phyloP scores from a whole-genome alignment of 2,888 invertebrate species.

The Caenorhabditis sp. region DNA sequence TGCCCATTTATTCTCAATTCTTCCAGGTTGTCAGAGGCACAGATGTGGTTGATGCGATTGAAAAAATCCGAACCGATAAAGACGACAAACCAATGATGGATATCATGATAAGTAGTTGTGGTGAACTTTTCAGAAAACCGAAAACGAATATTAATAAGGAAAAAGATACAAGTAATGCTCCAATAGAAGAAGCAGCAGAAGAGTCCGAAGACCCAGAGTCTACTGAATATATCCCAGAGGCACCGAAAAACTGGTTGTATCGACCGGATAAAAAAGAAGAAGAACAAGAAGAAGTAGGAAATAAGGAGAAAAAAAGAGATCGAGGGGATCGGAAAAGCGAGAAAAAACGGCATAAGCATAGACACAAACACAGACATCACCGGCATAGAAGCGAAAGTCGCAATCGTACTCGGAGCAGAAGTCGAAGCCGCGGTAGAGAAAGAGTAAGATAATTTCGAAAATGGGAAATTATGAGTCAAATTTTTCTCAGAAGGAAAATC shows the following conservation, averaged over 20 bases:
- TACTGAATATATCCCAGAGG: constrained; percentile 8
- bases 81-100: constrained; percentile 84
- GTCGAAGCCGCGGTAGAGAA: neutral
- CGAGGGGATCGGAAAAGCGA: neutral
- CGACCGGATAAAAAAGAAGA: too few relatives aligned
- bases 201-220: constrained; percentile 1
- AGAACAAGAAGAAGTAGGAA: neutral
- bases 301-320: neutral
- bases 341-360: neutral
- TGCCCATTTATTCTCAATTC: neutral
- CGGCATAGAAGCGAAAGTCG: neutral
- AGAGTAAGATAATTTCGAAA: neutral
- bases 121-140: constrained; percentile 78
- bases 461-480: too few relatives aligned
- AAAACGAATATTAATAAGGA: constrained; percentile 1
- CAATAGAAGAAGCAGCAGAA: constrained; percentile 1
- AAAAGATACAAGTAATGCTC: neutral
- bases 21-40: constrained; percentile 82
- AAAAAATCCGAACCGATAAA: constrained; percentile 80
- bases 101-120: constrained; percentile 87
- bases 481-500: neutral
- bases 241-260: constrained; percentile 29
- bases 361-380: too few relatives aligned
- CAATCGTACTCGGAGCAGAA: neutral
- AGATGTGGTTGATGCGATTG: constrained; percentile 87